phyloP scores from a whole-genome alignment of 2,888 invertebrate genomes.

The Platycheirus albimanus region DNA sequence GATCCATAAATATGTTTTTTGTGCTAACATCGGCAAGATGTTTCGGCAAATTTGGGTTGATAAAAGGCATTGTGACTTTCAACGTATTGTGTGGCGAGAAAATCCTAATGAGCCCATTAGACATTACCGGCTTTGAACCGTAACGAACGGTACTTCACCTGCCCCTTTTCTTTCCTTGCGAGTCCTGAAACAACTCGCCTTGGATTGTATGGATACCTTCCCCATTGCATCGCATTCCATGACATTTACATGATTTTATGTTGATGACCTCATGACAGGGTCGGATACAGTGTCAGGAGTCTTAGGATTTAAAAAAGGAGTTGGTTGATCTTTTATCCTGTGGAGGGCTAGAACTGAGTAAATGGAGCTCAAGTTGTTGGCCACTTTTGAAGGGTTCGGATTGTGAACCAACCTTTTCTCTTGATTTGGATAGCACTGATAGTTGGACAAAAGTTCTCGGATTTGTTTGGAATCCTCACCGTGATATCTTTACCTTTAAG shows the following conservation, averaged over 20 bases:
- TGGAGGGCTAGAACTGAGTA: constrained; percentile 8
- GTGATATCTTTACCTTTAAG: constrained; percentile 26
- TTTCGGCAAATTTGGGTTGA: constrained; percentile 42
- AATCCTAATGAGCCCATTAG: too few species aligned
- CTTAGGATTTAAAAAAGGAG: not conserved
- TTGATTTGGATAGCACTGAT: constrained; percentile 16
- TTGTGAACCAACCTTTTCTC: not conserved
- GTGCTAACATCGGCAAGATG: not conserved
- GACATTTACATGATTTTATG: constrained; percentile 13
- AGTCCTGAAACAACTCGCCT: constrained; percentile 16
- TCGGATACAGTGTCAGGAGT: constrained; percentile 6
- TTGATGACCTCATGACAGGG: constrained; percentile 1
- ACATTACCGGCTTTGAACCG: not conserved
- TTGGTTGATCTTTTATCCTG: constrained; percentile 8
- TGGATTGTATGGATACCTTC: not conserved
- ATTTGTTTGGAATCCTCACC: constrained; percentile 22
- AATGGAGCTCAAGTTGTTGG: constrained; percentile 46
- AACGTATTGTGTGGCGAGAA: constrained; percentile 72
- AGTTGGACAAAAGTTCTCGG: constrained; percentile 7
- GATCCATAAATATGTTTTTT: not conserved
- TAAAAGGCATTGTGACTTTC: constrained; percentile 52
- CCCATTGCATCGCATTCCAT: constrained; percentile 10
- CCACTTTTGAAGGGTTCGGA: not conserved
- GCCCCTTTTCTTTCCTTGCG: constrained; percentile 20
- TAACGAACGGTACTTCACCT: constrained; percentile 9